These are phyloP conservation scores for Tyria jacobaeae DNA, from an alignment of 2,888 invertebrate genomes.

Conservation along the genomic window DNA sequence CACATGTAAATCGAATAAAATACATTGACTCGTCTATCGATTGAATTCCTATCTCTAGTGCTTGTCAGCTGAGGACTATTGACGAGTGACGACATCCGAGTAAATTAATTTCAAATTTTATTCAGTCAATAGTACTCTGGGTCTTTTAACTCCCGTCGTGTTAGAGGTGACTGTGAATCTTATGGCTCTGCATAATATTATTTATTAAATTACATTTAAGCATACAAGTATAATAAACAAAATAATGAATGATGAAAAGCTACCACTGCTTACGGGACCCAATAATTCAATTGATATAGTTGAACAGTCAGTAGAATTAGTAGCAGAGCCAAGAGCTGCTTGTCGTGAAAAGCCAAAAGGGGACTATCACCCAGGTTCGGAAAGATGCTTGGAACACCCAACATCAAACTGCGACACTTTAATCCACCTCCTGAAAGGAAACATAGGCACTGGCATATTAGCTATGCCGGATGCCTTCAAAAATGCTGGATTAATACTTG, in stretches of 20 bases:
- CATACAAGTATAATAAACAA: conserved; percentile 39
- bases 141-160: conserved; percentile 26
- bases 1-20: no score
- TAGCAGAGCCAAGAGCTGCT: conserved; percentile 59
- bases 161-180: conserved; percentile 36
- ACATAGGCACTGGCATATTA: conserved; percentile 96
- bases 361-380: conserved; percentile 87
- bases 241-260: conserved; percentile 89
- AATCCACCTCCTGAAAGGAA: conserved; percentile 91
- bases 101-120: conserved; percentile 18
- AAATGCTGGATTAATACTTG: conserved; percentile 95
- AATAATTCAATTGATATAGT: conserved; percentile 67
- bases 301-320: conserved; percentile 73
- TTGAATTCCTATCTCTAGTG: neutral
- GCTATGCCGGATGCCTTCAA: conserved; percentile 98
- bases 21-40: no score
- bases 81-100: conserved; percentile 18
- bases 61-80: conserved; percentile 7
- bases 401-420: conserved; percentile 93
- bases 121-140: conserved; percentile 19
- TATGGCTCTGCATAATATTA: conserved; percentile 47
- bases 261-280: conserved; percentile 87
- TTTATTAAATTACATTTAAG: conserved; percentile 46
- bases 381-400: conserved; percentile 91
- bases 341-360: conserved; percentile 67